These are phyloP conservation scores for Chloropsis cyanopogon DNA, from an alignment of 2,113 vertebrate genomes.

Conservation along the genomic window DNA sequence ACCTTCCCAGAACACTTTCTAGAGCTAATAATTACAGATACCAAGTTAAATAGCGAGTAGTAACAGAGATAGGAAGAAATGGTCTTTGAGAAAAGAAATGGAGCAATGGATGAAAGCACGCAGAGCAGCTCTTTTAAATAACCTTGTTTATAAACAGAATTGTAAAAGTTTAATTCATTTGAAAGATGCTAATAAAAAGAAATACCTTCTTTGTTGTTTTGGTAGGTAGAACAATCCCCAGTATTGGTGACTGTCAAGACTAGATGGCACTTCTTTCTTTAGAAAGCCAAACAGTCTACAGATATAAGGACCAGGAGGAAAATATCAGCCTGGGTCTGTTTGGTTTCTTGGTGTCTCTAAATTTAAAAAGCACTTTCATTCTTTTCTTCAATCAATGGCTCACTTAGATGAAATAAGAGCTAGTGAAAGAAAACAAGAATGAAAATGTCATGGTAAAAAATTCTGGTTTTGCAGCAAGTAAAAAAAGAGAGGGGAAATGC, in stretches of 20 bases:
- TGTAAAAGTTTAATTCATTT: neutral
- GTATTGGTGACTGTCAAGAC: neutral
- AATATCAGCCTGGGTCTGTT: neutral
- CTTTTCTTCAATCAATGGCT: neutral
- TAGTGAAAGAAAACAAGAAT: neutral
- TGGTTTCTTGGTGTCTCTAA: neutral
- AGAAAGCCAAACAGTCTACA: neutral
- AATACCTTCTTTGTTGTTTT: neutral
- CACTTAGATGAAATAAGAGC: neutral
- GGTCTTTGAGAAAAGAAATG: neutral
- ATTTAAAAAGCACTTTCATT: neutral
- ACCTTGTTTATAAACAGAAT: neutral
- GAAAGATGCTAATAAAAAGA: neutral
- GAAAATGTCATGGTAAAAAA: neutral
- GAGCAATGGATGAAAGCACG: neutral
- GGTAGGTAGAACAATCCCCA: rapidly evolving
- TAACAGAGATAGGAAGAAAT: neutral
- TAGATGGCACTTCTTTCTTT: neutral
- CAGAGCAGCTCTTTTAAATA: neutral
- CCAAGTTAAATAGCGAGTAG: neutral
- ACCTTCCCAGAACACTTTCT: neutral
- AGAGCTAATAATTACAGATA: neutral
- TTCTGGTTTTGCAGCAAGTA: neutral
- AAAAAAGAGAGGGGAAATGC: neutral
- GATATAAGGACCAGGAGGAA: neutral